Percentiles rank a stretch among this genome's conserved stretches.
These are phyloP conservation scores for Chymomyza amoena DNA, from an alignment of 2,888 invertebrate genomes.

Conservation along the genomic window DNA sequence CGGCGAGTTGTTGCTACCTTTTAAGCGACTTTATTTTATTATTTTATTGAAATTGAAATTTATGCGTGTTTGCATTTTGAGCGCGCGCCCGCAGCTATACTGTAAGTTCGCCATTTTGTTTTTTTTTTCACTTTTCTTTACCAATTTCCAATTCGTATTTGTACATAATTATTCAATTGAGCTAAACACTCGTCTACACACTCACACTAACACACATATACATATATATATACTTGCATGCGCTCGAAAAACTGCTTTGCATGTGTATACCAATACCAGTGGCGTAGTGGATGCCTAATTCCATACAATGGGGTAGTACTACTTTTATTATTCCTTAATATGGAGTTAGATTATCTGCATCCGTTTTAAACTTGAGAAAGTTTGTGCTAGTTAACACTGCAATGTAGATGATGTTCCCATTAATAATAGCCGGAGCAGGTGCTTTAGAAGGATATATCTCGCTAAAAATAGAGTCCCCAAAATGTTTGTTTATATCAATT, in stretches of 20 bases:
- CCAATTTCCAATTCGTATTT: constrained; percentile 27
- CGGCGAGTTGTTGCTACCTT: constrained; percentile 16
- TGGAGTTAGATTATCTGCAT: no score
- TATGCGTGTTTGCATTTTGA: constrained; percentile 18
- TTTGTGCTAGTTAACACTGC: no score
- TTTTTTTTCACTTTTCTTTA: constrained; percentile 12
- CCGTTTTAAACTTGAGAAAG: no score
- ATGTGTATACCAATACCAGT: no score
- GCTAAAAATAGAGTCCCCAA: no score
- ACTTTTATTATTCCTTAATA: no score
- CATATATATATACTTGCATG: not conserved
- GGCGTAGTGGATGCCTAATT: no score
- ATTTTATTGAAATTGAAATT: constrained; percentile 46
- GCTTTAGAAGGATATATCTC: no score
- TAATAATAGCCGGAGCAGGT: no score
- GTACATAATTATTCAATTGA: constrained; percentile 66
- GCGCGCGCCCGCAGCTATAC: constrained; percentile 17
- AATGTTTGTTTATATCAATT: no score
- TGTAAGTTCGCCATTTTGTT: not conserved
- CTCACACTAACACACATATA: not conserved
- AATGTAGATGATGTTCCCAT: no score
- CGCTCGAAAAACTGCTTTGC: constrained; percentile 9
- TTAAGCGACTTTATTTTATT: constrained; percentile 6
- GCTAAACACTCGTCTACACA: constrained; percentile 9
- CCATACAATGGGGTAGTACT: no score